Evolutionary conservation across 53 echinoderm and acorn worm species (phyloP).

Genomic region (Zoroaster sp.): DNA sequence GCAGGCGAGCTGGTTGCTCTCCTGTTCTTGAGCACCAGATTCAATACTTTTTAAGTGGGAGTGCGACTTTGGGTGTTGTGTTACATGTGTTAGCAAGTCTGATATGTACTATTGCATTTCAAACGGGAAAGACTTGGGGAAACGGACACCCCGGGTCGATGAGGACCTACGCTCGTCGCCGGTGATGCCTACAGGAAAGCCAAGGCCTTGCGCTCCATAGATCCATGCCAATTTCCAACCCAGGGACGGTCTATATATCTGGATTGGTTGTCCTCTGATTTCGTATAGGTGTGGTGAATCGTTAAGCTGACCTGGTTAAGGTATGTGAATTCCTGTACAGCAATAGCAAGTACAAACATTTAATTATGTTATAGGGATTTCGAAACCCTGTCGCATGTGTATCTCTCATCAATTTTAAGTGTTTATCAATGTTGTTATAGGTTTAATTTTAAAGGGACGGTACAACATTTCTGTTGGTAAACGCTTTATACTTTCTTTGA

Average conservation of each 20-base stretch:
- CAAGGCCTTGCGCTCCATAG: not conserved
- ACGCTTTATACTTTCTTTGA: no score
- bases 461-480: no score
- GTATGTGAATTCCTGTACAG: not conserved
- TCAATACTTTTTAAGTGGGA: slow-evolving; percentile 36
- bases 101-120: slow-evolving; percentile 43
- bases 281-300: not conserved
- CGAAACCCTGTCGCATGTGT: no score
- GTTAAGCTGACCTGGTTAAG: not conserved
- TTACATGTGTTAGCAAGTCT: not conserved
- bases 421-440: no score
- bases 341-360: not conserved
- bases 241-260: slow-evolving; percentile 2
- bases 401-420: no score
- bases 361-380: not conserved
- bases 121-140: not conserved
- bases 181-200: not conserved
- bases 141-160: slow-evolving; percentile 24
- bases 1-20: not conserved
- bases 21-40: not conserved
- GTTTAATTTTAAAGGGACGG: no score
- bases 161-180: not conserved
- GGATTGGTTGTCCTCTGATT: not conserved
- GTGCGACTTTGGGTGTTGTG: slow-evolving; percentile 35
- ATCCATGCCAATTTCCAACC: slow-evolving; percentile 5